Conservation (phyloP, 2,113 vertebrate genomes). For the Hypocryptadius cinnamomeus region DNA sequence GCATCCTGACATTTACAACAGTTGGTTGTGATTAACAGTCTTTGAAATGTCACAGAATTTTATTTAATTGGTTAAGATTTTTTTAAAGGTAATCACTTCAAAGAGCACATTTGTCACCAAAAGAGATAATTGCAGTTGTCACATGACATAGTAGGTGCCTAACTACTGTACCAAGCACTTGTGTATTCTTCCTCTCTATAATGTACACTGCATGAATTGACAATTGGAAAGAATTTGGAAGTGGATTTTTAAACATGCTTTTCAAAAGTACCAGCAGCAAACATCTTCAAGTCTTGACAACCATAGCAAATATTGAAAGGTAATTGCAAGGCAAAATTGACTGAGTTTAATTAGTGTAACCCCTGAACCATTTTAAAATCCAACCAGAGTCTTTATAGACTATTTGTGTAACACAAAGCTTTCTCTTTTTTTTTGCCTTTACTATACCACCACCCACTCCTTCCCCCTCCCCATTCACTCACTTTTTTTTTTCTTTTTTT, state of each 20-base stretch:
- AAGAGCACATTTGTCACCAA: conserved; percentile 68
- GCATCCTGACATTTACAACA: conserved; percentile 75
- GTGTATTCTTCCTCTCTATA: neutral
- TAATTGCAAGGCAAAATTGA: conserved; percentile 49
- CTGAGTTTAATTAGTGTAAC: conserved; percentile 39
- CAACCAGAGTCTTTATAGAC: neutral
- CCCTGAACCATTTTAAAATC: conserved; percentile 31
- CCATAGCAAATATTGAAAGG: conserved; percentile 24
- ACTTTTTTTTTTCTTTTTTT: neutral
- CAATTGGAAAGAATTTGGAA: conserved; percentile 29
- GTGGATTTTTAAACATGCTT: conserved; percentile 9
- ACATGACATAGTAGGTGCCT: conserved; percentile 61
- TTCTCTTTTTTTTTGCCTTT: neutral
- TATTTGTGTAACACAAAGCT: neutral
- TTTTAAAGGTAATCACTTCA: conserved; percentile 72
- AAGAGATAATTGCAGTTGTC: conserved; percentile 73
- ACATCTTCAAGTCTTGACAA: conserved; percentile 23
- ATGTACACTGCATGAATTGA: conserved; percentile 13
- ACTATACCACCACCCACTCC: too few relatives aligned
- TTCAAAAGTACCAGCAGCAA: conserved; percentile 50
- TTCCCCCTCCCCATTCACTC: neutral
- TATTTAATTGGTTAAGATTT: conserved; percentile 75
- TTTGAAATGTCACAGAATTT: conserved; percentile 79
- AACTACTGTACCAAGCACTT: conserved; percentile 45
- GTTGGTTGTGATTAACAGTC: conserved; percentile 78